Evolutionary conservation across 2,888 invertebrate species (phyloP).

Genomic region (Chaitophorus viminalis): DNA sequence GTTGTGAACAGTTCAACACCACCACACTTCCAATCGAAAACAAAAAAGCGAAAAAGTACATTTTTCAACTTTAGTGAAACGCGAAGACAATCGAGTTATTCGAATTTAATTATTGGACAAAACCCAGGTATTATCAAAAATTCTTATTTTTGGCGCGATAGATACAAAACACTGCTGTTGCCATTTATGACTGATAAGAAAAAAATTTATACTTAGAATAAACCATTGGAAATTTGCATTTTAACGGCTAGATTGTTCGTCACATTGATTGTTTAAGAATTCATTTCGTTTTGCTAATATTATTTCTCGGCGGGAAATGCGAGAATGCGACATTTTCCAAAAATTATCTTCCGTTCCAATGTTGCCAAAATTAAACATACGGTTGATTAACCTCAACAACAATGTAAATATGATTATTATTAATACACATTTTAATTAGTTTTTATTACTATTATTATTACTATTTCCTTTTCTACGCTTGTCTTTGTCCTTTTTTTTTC

Average conservation of each 20-base stretch:
- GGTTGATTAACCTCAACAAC: conserved; percentile 28
- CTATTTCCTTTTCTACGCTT: not conserved
- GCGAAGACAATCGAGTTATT: no score
- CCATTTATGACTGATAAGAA: not conserved
- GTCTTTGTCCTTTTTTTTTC: not conserved
- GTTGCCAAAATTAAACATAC: conserved; percentile 49
- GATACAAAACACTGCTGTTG: not conserved
- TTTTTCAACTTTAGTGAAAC: no score
- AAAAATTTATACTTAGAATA: not conserved
- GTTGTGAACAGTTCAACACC: no score
- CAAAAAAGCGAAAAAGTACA: no score
- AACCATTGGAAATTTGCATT: not conserved
- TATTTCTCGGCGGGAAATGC: not conserved
- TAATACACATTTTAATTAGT: not conserved
- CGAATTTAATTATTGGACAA: not conserved
- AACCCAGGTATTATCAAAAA: not conserved
- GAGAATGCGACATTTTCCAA: not conserved
- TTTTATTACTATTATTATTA: not conserved
- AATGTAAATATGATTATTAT: not conserved
- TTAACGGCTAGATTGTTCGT: not conserved
- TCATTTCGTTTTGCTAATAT: not conserved
- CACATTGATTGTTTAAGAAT: not conserved
- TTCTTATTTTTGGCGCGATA: conserved; percentile 17
- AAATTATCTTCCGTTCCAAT: not conserved
- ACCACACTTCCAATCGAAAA: no score